phyloP scores from a whole-genome alignment of 2,888 invertebrate species.

The Agrotis exclamationis region DNA sequence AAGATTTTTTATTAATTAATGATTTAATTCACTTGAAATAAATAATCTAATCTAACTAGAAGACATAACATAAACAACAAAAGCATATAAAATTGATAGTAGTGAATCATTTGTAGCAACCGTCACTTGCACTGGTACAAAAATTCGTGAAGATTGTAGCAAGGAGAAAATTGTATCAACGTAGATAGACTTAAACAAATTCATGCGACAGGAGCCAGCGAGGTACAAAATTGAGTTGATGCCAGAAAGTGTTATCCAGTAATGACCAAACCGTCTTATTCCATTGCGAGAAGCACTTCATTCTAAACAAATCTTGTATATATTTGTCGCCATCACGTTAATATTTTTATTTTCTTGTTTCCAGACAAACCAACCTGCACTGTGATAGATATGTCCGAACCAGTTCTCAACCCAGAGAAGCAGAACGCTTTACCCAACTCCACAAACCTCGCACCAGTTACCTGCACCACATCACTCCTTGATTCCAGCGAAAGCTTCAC shows the following conservation, averaged over 20 bases:
- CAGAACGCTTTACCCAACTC: constrained; percentile 80
- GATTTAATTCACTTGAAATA: too few species aligned
- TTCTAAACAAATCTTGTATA: not conserved
- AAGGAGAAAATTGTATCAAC: not conserved
- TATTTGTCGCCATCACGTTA: not conserved
- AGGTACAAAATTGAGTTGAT: not conserved
- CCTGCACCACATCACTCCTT: constrained; percentile 93
- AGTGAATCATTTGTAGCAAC: not conserved
- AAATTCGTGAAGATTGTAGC: not conserved
- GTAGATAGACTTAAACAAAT: not conserved
- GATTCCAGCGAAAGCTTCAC: constrained; percentile 94
- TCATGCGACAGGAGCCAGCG: not conserved
- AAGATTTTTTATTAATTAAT: too few species aligned
- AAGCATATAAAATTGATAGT: not conserved
- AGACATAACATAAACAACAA: not conserved
- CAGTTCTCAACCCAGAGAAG: constrained; percentile 81
- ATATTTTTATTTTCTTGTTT: constrained; percentile 28
- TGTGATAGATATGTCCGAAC: constrained; percentile 90
- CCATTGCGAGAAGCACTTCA: constrained; percentile 3
- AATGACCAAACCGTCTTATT: not conserved
- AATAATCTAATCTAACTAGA: too few species aligned
- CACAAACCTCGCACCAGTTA: constrained; percentile 89
- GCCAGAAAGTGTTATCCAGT: not conserved
- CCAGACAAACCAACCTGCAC: constrained; percentile 89
- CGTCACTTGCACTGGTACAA: too few species aligned